phyloP scores from a whole-genome alignment of 92 coral and sea anemone species.

The Phenganax marumi region DNA sequence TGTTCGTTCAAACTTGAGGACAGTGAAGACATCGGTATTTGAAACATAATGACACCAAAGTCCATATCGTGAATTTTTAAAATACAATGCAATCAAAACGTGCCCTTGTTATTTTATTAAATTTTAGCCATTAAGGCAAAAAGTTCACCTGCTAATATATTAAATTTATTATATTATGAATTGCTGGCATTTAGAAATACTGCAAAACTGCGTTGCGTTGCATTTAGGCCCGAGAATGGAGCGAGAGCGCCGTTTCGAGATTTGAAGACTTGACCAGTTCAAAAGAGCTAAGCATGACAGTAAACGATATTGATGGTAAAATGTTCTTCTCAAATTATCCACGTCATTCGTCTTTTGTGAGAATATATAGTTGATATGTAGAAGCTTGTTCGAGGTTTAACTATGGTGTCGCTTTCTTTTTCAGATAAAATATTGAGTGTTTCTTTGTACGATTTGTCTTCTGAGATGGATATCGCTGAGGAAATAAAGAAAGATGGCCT shows the following conservation, averaged over 20 bases:
- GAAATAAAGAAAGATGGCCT: conserved; percentile 52
- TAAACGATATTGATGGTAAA: conserved; percentile 30
- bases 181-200: too few relatives aligned
- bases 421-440: conserved; percentile 16
- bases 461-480: conserved; percentile 47
- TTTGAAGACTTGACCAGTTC: conserved; percentile 9
- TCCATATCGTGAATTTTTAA: too few relatives aligned
- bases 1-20: too few relatives aligned
- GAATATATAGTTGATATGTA: neutral
- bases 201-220: neutral
- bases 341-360: neutral
- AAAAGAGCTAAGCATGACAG: conserved; percentile 21
- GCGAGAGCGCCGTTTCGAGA: neutral
- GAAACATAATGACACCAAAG: too few relatives aligned
- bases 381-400: neutral
- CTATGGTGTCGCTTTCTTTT: neutral
- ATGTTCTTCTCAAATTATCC: neutral
- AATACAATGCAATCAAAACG: too few relatives aligned
- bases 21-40: too few relatives aligned
- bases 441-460: conserved; percentile 14
- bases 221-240: conserved; percentile 34
- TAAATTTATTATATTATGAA: too few relatives aligned
- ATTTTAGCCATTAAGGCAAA: neutral
- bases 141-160: neutral
- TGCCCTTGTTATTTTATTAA: too few relatives aligned